A percentile compares a stretch with the other conserved stretches of the same genome.
These are phyloP conservation scores for Folsomia candida DNA, from an alignment of 2,888 invertebrate species.

Conservation along the genomic window DNA sequence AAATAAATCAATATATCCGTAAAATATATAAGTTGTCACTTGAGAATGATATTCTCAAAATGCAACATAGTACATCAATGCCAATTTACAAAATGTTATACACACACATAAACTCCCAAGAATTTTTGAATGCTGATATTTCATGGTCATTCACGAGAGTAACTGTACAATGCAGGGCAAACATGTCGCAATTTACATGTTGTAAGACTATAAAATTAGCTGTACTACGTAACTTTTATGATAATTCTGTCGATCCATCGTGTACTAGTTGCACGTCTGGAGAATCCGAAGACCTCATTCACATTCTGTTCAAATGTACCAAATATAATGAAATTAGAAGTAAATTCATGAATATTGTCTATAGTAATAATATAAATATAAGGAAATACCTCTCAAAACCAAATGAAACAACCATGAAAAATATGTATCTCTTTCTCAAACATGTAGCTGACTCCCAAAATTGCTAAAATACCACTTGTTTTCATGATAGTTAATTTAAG, in stretches of 20 bases:
- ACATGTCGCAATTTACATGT: not conserved
- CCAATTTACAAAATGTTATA: not conserved
- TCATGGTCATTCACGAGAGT: not conserved
- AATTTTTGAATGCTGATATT: not conserved
- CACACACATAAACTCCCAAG: not conserved
- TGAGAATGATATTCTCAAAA: not conserved
- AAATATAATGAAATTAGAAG: too few relatives aligned
- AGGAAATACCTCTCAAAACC: too few relatives aligned
- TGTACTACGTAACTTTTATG: not conserved
- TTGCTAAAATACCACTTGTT: too few relatives aligned
- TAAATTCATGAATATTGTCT: too few relatives aligned
- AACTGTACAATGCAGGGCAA: not conserved
- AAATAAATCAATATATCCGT: not conserved
- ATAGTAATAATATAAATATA: too few relatives aligned
- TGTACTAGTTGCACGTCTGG: not conserved
- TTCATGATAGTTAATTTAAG: too few relatives aligned
- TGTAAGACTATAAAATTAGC: not conserved
- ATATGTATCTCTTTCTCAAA: too few relatives aligned
- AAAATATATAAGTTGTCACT: not conserved
- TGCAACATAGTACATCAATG: not conserved
- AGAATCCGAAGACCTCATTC: not conserved
- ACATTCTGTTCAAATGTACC: not conserved
- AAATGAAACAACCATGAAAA: too few relatives aligned
- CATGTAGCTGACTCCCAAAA: too few relatives aligned
- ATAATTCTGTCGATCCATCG: too few relatives aligned